Base-by-base conservation (phyloP, 1,140 invertebrate genomes). In the Philaenus spumarius region DNA sequence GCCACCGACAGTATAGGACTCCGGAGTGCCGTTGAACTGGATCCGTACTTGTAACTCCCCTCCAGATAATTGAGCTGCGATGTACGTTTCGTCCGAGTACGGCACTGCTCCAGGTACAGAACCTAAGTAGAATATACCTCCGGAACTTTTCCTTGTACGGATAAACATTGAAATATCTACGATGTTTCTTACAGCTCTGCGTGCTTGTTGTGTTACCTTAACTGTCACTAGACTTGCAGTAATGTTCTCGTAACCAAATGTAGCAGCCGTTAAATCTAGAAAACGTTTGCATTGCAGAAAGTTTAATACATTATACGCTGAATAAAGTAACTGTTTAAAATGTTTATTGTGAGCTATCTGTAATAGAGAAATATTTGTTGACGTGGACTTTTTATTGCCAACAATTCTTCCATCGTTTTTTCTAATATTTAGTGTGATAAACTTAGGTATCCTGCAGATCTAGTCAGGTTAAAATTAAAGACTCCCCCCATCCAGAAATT, bases 141-240 rank as follows among this genome's bases (percentile, higher is more conserved):
- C 93, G 2, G 80, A 78, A 2, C 82, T 76, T 70, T 95, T 83
- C 40, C 92, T 77, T 0, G 94, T 97, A 26, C 90, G 78, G 43
- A 96, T 83, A 70, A 97, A 93, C 85, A 97, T 93, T 1, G 91
- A 94, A 39, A 97, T 86, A 69, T 95, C 90, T 23, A 95, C 81
- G 43, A 89, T 84, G 24, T 81, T 83, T 54, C 84, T 78, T 35
- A 94, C 85, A 1, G 83, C 81, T 24, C 81, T 72, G 22, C 83
- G 79, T 1, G 87, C 84, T 34, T 75, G 70, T 59, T 84, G 81
- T 0, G 79, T 75, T 15, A 91, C 86, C 37, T 73, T 75, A 11
- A 93, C 90, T 0, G 76, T 78, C 14, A 88, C 88, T 58, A 87
- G 78, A 60, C 86, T 85, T 64, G 81, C 78, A 7, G 42, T 20